These are phyloP conservation scores for Proteles cristata DNA, from an alignment of 2,113 vertebrate species.

Conservation along the genomic window DNA sequence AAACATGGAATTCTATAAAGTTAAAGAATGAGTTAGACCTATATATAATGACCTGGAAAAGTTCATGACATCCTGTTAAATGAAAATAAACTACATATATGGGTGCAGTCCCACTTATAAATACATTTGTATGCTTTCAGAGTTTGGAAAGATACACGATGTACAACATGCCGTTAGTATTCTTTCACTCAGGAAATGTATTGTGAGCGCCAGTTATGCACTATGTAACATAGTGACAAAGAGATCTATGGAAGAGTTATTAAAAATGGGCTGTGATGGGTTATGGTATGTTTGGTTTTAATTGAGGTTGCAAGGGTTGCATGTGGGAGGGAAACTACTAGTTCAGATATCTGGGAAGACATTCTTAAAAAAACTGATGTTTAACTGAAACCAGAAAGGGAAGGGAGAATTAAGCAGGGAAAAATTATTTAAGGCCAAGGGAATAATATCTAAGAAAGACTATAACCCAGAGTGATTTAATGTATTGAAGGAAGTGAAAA, in stretches of 20 bases:
- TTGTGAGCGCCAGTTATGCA: not conserved
- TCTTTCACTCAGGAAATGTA: not conserved
- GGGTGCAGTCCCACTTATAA: not conserved
- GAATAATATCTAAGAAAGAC: not conserved
- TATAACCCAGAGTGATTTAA: not conserved
- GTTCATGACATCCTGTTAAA: not conserved
- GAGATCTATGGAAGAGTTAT: not conserved
- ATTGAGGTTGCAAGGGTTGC: not conserved
- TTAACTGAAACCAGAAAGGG: not conserved
- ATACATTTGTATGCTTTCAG: not conserved
- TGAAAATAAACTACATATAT: not conserved
- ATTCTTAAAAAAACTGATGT: not conserved
- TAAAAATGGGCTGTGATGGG: not conserved
- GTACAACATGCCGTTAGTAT: not conserved
- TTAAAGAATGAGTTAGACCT: not conserved
- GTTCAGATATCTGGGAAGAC: not conserved
- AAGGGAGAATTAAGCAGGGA: not conserved
- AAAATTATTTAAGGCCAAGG: not conserved
- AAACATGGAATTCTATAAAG: not conserved
- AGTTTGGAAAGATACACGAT: not conserved
- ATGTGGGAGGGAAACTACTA: not conserved
- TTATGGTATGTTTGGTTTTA: not conserved
- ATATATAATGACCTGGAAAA: not conserved
- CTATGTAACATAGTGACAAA: not conserved
- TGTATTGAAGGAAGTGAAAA: not conserved